A percentile compares a stretch with the other conserved stretches of the same genome.
phyloP scores from a whole-genome alignment of 2,888 invertebrate species.

The Pammene fasciana region DNA sequence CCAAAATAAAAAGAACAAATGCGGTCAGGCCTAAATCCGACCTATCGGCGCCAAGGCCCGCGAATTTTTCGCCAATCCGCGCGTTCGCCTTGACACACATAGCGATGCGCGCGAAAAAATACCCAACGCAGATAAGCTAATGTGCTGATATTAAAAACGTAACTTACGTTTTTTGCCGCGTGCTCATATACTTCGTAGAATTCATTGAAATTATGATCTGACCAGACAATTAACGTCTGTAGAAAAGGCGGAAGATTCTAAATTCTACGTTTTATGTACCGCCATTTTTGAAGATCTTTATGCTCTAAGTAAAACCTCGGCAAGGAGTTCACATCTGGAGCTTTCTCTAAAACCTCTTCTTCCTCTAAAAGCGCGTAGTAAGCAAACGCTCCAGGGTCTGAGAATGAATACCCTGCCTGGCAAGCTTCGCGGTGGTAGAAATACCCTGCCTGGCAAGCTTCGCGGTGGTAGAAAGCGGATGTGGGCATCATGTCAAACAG shows the following conservation, averaged over 20 bases:
- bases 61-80: constrained; percentile 75
- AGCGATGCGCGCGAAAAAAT: constrained; percentile 65
- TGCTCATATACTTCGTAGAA: not conserved
- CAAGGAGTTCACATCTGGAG: too few relatives aligned
- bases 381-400: too few relatives aligned
- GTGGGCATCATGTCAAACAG: too few relatives aligned
- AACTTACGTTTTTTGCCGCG: constrained; percentile 17
- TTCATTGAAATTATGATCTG: not conserved
- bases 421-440: too few relatives aligned
- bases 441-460: too few relatives aligned
- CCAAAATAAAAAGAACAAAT: constrained; percentile 64
- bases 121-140: constrained; percentile 49
- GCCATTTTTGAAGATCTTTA: too few relatives aligned
- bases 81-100: constrained; percentile 74
- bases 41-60: constrained; percentile 71
- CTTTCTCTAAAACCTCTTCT: too few relatives aligned
- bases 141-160: constrained; percentile 38
- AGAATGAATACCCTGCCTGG: too few relatives aligned
- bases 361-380: too few relatives aligned
- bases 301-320: too few relatives aligned
- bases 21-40: constrained; percentile 76
- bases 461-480: too few relatives aligned
- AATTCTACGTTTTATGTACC: too few relatives aligned
- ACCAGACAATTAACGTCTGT: not conserved
- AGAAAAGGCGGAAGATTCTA: not conserved